Conservation (phyloP, 2,888 invertebrate genomes). For the Ophioninae sp. region DNA sequence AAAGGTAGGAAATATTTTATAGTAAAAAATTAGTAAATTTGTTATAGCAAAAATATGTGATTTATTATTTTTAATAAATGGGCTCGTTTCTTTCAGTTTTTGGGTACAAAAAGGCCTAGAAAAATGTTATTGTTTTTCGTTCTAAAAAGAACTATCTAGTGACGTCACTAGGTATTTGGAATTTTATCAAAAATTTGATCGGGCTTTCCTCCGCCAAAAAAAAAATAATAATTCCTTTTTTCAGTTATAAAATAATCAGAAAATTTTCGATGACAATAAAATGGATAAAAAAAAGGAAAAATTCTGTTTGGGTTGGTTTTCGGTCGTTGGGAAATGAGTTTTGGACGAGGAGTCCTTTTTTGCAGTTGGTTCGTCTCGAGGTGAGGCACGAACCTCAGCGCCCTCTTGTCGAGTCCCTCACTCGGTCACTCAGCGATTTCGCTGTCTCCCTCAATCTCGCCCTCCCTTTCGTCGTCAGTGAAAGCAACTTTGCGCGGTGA, state of each 20-base stretch:
- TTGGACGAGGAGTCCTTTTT: background rate
- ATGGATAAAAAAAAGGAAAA: background rate
- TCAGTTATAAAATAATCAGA: too few species aligned
- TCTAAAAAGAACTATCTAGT: background rate
- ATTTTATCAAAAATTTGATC: background rate
- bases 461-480: constrained; percentile 65
- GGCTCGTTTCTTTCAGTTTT: too few species aligned
- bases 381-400: background rate
- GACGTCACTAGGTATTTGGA: background rate
- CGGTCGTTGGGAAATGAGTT: background rate
- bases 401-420: background rate
- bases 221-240: too few species aligned
- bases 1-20: too few species aligned
- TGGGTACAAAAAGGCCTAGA: too few species aligned
- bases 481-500: constrained; percentile 68
- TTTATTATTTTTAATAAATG: too few species aligned
- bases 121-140: background rate
- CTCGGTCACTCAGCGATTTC: background rate
- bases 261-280: background rate
- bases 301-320: background rate
- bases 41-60: too few species aligned
- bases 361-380: too few species aligned
- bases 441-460: constrained; percentile 13
- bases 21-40: too few species aligned
- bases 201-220: background rate